Base-by-base conservation (phyloP, 2,797 vertebrate genomes). In the Natrix natrix region DNA sequence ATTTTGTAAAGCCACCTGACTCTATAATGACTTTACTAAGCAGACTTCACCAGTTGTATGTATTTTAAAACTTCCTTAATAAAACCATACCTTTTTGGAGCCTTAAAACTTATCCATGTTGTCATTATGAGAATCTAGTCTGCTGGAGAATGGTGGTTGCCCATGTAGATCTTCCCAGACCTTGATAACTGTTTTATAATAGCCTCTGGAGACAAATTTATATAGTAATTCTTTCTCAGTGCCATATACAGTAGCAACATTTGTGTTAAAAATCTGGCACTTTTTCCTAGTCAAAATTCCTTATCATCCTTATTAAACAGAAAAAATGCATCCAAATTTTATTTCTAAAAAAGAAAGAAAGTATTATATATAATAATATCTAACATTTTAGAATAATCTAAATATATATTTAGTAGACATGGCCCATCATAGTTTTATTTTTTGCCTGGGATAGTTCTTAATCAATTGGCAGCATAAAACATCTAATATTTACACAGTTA, bases 1-100 rank as follows among this genome's bases (percentile, higher is more conserved):
- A 78, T 78, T 37, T 43, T 43, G 8, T 78, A 78, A 78, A 43
- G 8, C 17, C 8, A 83, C 8, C 74, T 74, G n/a, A 74, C 14
- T 3, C 66, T 16, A 32, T 74, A 7, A 17, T 37, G 69, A 74
- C 32, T 37, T 32, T 92, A 95, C 95, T 93, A 93, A 93, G 89
- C 83, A 91, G 93, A 92, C 88, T 95, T 55, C 91, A 60, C 43
- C 37, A 43, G 69, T 16, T 92, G 91, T 69, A 86, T 90, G 32
- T 48, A 90, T 90, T 94, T 95, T 94, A 92, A 94, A 92, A 92
- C 14, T 78, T 37, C 14, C n/a, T 91, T 91, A 94, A 87, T 90
- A 88, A 93, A 90, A 13, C 57, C 57, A 90, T 87, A 20, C 48
- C 24, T 4, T 43, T 83, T 43, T 83, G 60, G 22, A 54, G 22